Evolutionary conservation across 1,140 invertebrate species (phyloP).

Genomic region (Parapsyche elsis): DNA sequence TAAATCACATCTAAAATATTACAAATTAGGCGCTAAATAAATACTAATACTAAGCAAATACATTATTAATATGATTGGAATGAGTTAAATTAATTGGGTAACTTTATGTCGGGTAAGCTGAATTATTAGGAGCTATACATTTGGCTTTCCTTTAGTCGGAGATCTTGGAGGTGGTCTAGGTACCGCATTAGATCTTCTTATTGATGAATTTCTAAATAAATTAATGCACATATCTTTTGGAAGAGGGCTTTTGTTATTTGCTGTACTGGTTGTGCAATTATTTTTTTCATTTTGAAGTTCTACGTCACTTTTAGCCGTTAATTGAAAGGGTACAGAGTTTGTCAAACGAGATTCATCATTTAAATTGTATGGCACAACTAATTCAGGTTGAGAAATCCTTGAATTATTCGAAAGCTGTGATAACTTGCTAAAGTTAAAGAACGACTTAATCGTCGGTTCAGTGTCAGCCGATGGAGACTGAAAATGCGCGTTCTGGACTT

Average conservation of each 20-base stretch:
- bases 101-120: too few species aligned
- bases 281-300: constrained; percentile 25
- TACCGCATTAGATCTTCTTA: constrained; percentile 49
- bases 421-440: too few species aligned
- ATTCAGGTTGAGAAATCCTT: not conserved
- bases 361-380: not conserved
- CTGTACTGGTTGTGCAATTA: not conserved
- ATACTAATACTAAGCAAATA: too few species aligned
- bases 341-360: not conserved
- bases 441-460: not conserved
- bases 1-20: too few species aligned
- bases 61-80: too few species aligned
- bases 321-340: not conserved
- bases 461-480: not conserved
- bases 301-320: constrained; percentile 36
- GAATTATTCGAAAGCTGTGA: too few species aligned
- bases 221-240: constrained; percentile 41
- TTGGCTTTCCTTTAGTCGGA: constrained; percentile 46
- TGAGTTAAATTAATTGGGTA: too few species aligned
- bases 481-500: not conserved
- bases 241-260: not conserved
- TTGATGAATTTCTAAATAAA: constrained; percentile 49
- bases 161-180: constrained; percentile 49
- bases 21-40: too few species aligned
- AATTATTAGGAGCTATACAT: not conserved